Percentiles rank a stretch among this genome's conserved stretches.
phyloP scores from a whole-genome alignment of 2,797 vertebrate genomes.

The Pipistrellus kuhlii region DNA sequence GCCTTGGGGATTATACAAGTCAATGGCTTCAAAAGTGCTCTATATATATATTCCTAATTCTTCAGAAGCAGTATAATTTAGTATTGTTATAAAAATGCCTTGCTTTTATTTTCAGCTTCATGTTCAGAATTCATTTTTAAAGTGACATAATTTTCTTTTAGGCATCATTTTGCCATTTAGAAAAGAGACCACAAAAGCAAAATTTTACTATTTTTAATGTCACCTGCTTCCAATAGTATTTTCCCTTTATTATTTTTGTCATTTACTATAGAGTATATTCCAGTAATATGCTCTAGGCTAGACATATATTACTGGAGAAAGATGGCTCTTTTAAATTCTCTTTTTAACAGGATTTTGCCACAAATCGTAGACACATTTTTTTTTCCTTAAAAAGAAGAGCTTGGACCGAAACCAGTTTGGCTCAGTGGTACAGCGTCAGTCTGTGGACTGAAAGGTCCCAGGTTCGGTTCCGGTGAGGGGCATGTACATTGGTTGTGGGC shows the following conservation, averaged over 20 bases:
- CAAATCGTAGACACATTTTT: constrained; percentile 56
- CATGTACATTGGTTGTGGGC: too few relatives aligned
- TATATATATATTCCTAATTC: constrained; percentile 58
- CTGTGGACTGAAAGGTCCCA: too few relatives aligned
- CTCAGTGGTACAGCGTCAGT: too few relatives aligned
- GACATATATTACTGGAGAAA: constrained; percentile 35
- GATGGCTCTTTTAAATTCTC: constrained; percentile 51
- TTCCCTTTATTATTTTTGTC: constrained; percentile 52
- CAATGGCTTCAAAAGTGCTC: constrained; percentile 41
- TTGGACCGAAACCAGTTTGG: too few relatives aligned
- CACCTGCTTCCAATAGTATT: constrained; percentile 31
- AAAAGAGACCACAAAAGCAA: constrained; percentile 50
- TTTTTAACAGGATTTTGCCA: constrained; percentile 43
- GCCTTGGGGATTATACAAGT: background rate
- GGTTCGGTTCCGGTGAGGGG: too few relatives aligned
- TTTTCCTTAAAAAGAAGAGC: background rate
- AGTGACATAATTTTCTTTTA: constrained; percentile 66
- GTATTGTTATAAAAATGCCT: constrained; percentile 23
- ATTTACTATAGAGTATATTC: constrained; percentile 45
- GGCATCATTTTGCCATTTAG: constrained; percentile 32
- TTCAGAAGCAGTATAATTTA: constrained; percentile 52
- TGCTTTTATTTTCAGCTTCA: constrained; percentile 63
- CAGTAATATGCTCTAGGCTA: constrained; percentile 26
- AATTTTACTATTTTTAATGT: constrained; percentile 66
- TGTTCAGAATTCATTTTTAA: constrained; percentile 67